These are phyloP conservation scores for Oophaga pumilio DNA, from an alignment of 2,113 vertebrate genomes.

Conservation along the genomic window DNA sequence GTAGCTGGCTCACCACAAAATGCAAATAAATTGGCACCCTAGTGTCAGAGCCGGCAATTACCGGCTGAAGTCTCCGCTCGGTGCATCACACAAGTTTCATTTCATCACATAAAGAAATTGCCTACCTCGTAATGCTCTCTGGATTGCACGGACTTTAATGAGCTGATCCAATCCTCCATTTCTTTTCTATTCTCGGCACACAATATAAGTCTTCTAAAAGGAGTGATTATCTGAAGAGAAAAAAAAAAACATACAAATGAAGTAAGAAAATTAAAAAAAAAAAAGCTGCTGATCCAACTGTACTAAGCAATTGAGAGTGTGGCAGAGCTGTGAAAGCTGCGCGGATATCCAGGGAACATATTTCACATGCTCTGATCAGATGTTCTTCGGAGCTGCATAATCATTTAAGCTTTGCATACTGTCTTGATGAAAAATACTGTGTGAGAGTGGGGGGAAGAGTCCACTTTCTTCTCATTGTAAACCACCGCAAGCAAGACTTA, in stretches of 20 bases:
- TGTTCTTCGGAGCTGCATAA: slow-evolving; percentile 43
- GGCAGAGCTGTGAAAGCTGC: slow-evolving; percentile 5
- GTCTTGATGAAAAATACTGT: slow-evolving; percentile 29
- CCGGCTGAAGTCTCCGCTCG: not conserved
- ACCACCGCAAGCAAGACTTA: slow-evolving; percentile 36
- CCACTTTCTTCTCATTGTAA: slow-evolving; percentile 41
- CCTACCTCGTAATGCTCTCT: slow-evolving; percentile 97
- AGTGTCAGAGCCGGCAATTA: not conserved
- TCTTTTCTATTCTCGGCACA: slow-evolving; percentile 91
- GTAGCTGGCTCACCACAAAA: not conserved
- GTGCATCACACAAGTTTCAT: not conserved
- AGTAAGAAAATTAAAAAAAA: not conserved
- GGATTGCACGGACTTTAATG: slow-evolving; percentile 89
- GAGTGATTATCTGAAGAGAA: slow-evolving; percentile 84
- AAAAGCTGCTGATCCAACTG: not conserved
- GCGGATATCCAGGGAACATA: not conserved
- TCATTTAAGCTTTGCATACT: slow-evolving; percentile 47
- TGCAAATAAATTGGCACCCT: not conserved
- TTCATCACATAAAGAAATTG: not conserved
- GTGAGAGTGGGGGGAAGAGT: slow-evolving; percentile 16
- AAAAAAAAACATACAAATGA: not conserved
- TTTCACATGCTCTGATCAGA: slow-evolving; percentile 43
- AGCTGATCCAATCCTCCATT: slow-evolving; percentile 94
- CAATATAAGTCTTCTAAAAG: slow-evolving; percentile 86
- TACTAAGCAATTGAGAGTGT: not conserved